These are phyloP conservation scores for Orchesella cincta DNA, from an alignment of 1,140 invertebrate genomes.

Conservation along the genomic window DNA sequence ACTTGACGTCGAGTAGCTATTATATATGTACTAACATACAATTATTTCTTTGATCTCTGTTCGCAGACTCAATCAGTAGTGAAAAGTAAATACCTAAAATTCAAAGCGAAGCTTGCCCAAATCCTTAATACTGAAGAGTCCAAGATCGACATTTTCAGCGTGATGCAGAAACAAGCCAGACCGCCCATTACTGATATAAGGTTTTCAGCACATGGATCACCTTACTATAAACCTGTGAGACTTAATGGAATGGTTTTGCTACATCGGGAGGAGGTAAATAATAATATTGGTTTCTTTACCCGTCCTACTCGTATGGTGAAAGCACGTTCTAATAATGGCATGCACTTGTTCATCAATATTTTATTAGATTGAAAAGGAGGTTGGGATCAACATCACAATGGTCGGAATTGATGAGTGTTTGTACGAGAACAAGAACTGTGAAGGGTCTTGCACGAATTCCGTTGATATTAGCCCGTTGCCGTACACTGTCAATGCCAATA, in stretches of 20 bases:
- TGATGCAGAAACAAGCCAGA: constrained; percentile 79
- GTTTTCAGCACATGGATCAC: constrained; percentile 92
- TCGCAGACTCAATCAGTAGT: constrained; percentile 72
- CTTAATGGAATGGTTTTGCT: constrained; percentile 92
- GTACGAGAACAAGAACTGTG: constrained; percentile 91
- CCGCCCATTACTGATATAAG: constrained; percentile 88
- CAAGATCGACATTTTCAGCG: constrained; percentile 94
- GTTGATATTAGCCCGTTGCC: constrained; percentile 85
- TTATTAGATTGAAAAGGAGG: constrained; percentile 79
- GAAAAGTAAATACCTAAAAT: constrained; percentile 83
- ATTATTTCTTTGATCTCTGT: not conserved
- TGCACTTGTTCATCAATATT: not conserved
- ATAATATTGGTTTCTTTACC: too few relatives aligned
- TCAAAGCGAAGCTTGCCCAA: constrained; percentile 82
- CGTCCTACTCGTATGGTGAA: too few relatives aligned
- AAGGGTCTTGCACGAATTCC: constrained; percentile 91
- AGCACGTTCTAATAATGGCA: too few relatives aligned
- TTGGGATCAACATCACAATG: constrained; percentile 95
- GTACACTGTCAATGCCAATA: constrained; percentile 95
- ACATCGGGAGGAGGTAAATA: constrained; percentile 76
- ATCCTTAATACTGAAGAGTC: constrained; percentile 78
- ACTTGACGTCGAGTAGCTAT: not conserved
- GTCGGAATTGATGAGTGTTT: constrained; percentile 96
- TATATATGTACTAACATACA: not conserved
- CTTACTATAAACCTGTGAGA: constrained; percentile 91